phyloP scores from a whole-genome alignment of 2,113 vertebrate genomes.

The Menura novaehollandiae region DNA sequence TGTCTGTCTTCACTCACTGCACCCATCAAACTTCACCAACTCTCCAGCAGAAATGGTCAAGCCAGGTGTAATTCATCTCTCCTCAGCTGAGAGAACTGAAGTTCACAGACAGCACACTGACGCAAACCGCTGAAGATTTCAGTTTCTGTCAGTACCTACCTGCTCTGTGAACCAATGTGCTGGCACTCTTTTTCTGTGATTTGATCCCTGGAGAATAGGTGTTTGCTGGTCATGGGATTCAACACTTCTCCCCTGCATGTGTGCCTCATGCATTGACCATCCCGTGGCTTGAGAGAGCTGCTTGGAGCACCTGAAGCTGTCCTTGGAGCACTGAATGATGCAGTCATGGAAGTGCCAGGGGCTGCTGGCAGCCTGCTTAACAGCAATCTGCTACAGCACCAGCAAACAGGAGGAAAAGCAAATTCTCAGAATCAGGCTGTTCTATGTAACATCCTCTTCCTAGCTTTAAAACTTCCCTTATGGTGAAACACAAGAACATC shows the following conservation, averaged over 20 bases:
- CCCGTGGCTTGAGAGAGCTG: neutral
- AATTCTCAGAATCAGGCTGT: neutral
- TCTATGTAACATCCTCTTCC: neutral
- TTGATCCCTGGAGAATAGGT: neutral
- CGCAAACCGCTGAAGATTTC: neutral
- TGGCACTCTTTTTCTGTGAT: neutral
- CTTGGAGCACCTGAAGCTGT: neutral
- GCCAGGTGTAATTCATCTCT: neutral
- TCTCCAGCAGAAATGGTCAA: neutral
- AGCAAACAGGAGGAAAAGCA: neutral
- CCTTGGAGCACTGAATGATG: rapidly evolving
- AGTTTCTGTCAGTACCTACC: neutral
- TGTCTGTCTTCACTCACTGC: neutral
- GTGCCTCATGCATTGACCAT: neutral
- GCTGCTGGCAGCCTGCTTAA: neutral
- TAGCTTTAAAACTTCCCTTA: neutral
- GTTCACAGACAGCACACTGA: neutral
- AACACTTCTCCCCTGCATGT: neutral
- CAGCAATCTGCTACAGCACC: neutral
- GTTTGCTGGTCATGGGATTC: rapidly evolving
- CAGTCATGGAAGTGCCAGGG: neutral
- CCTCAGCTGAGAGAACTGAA: neutral
- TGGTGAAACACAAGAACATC: neutral
- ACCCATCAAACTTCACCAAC: neutral
- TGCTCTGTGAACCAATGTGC: neutral